phyloP scores from a whole-genome alignment of 1,140 invertebrate genomes.

The Drosophila auraria region DNA sequence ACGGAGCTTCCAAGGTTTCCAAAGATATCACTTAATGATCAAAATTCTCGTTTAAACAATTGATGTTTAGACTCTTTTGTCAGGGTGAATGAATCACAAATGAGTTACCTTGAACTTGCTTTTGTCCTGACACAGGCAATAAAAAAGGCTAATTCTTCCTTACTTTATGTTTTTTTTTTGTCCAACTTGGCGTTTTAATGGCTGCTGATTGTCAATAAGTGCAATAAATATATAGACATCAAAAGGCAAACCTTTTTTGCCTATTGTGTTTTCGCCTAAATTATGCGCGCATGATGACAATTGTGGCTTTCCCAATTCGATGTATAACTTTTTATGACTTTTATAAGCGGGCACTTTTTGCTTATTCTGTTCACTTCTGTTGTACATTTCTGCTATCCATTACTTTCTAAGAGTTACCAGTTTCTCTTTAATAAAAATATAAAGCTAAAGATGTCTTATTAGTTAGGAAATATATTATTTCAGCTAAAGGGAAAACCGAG shows the following conservation, averaged over 20 bases:
- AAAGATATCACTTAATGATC: not conserved
- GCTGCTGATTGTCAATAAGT: constrained; percentile 60
- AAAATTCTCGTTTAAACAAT: constrained; percentile 5
- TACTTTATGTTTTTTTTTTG: constrained; percentile 19
- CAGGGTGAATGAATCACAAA: not conserved
- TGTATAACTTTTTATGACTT: constrained; percentile 46
- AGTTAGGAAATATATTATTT: too few relatives aligned
- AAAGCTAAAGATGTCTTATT: too few relatives aligned
- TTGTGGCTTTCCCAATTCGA: constrained; percentile 40
- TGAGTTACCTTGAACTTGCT: constrained; percentile 51
- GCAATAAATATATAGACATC: constrained; percentile 36
- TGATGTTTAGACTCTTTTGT: not conserved
- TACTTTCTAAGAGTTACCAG: not conserved
- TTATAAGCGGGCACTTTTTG: constrained; percentile 39
- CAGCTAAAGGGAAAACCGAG: too few relatives aligned
- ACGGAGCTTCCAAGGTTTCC: not conserved
- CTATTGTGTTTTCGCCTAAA: constrained; percentile 51
- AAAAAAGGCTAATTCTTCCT: constrained; percentile 37
- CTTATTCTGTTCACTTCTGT: constrained; percentile 3
- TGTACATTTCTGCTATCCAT: constrained; percentile 7
- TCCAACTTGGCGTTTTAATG: constrained; percentile 52
- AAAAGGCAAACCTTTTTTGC: constrained; percentile 37
- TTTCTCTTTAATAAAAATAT: not conserved
- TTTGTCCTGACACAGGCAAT: constrained; percentile 24
- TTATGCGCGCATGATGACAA: constrained; percentile 57